These are phyloP conservation scores for Homarus americanus DNA, from an alignment of 1,140 invertebrate species.

Conservation along the genomic window DNA sequence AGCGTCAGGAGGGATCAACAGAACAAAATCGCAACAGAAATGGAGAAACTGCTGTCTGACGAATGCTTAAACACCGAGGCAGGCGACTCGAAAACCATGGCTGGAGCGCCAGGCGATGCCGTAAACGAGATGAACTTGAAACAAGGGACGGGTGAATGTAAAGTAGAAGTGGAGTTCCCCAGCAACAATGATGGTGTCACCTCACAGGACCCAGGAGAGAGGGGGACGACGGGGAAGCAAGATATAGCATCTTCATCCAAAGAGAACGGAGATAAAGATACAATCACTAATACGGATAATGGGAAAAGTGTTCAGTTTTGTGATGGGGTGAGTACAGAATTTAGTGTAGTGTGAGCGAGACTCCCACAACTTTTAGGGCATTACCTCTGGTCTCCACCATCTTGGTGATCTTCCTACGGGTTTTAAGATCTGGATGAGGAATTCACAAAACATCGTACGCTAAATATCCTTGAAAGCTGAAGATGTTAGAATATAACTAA, in stretches of 20 bases:
- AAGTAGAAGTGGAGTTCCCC: background rate
- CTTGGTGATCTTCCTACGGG: too few relatives aligned
- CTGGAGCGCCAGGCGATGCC: too few relatives aligned
- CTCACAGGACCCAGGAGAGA: background rate
- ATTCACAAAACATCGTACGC: too few relatives aligned
- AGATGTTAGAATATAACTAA: too few relatives aligned
- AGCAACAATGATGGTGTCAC: background rate
- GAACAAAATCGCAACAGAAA: slow-evolving; percentile 36
- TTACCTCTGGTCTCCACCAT: background rate
- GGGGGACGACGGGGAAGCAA: background rate
- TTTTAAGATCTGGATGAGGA: too few relatives aligned
- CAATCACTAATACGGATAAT: background rate
- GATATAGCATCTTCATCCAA: background rate
- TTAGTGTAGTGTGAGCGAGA: slow-evolving; percentile 38
- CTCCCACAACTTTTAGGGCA: slow-evolving; percentile 2
- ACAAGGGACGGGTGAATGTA: too few relatives aligned
- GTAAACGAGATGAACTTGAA: too few relatives aligned
- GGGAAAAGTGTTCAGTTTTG: slow-evolving; percentile 28
- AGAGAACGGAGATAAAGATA: slow-evolving; percentile 9
- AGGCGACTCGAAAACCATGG: too few relatives aligned
- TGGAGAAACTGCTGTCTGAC: slow-evolving; percentile 40
- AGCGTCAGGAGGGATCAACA: slow-evolving; percentile 37
- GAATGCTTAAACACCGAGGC: too few relatives aligned
- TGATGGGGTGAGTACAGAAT: slow-evolving; percentile 26
- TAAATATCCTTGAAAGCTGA: too few relatives aligned